A percentile compares a stretch with the other conserved stretches of the same genome.
These are phyloP conservation scores for Thryonomys swinderianus DNA, from an alignment of 2,113 vertebrate genomes.

Conservation along the genomic window DNA sequence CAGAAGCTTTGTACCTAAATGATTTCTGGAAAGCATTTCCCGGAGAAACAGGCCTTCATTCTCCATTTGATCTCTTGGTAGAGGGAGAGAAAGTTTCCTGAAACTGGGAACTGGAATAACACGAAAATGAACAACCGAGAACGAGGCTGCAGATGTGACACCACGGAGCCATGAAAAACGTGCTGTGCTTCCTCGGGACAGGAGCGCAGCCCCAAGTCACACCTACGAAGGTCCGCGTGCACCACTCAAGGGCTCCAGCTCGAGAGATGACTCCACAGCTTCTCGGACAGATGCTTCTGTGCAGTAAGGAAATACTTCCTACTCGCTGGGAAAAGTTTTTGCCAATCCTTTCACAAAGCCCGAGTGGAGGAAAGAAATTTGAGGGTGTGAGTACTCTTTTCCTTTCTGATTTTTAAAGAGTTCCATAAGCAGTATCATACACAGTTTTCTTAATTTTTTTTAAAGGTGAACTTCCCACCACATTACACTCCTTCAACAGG, in stretches of 20 bases:
- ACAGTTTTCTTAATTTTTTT: conserved; percentile 5
- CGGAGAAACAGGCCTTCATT: not conserved
- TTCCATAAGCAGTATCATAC: not conserved
- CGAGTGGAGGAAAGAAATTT: conserved; percentile 5
- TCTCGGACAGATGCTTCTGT: not conserved
- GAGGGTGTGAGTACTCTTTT: not conserved
- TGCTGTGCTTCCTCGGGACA: not conserved
- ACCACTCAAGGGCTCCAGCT: not conserved
- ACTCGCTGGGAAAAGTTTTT: not conserved
- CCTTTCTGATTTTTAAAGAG: conserved; percentile 3
- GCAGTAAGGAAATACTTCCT: not conserved
- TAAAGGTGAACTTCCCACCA: conserved; percentile 48
- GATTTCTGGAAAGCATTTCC: conserved; percentile 19
- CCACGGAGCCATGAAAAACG: accelerated
- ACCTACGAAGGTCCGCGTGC: not conserved
- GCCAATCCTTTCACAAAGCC: not conserved
- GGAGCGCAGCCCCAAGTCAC: not conserved
- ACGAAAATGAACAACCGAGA: not conserved
- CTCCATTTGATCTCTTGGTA: not conserved
- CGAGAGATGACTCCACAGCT: not conserved
- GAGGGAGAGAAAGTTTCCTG: not conserved
- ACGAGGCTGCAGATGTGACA: not conserved
- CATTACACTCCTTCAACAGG: conserved; percentile 8
- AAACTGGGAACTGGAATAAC: not conserved
- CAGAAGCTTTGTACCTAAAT: not conserved